A percentile compares a stretch with the other conserved stretches of the same genome.
Conservation (phyloP, 2,888 invertebrate genomes). For the Willowsia nigromaculata region DNA sequence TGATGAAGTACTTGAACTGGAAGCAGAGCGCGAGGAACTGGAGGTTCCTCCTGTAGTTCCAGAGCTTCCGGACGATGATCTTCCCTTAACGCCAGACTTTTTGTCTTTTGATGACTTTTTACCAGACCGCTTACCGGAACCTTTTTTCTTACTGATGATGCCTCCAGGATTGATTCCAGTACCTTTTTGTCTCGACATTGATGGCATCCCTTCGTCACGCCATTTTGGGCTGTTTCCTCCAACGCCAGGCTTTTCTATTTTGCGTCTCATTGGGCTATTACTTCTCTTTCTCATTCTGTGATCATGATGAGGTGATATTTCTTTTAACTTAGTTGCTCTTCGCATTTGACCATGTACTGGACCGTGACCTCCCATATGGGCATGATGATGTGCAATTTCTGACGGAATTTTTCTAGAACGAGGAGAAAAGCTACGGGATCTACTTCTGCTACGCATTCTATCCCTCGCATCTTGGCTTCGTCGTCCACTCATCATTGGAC, state of each 20-base stretch:
- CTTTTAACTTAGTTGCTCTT: constrained; percentile 34
- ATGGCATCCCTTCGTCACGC: constrained; percentile 22
- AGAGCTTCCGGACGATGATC: constrained; percentile 76
- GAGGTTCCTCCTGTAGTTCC: constrained; percentile 73
- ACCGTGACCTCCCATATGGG: constrained; percentile 46
- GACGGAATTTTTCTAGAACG: constrained; percentile 55
- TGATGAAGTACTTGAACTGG: constrained; percentile 71
- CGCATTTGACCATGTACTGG: constrained; percentile 23
- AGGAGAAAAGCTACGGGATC: constrained; percentile 72
- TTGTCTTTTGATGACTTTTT: constrained; percentile 56
- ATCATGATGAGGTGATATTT: constrained; percentile 54
- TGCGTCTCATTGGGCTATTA: constrained; percentile 53
- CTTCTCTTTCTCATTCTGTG: constrained; percentile 56
- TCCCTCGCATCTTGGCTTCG: constrained; percentile 58
- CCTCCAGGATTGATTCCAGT: not conserved
- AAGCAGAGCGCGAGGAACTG: constrained; percentile 69
- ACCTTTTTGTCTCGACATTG: constrained; percentile 42
- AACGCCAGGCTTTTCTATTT: constrained; percentile 28
- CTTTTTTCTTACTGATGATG: constrained; percentile 43
- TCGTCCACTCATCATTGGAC: constrained; percentile 36
- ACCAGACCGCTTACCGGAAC: constrained; percentile 34
- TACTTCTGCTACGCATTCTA: constrained; percentile 63
- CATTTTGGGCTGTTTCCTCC: constrained; percentile 45
- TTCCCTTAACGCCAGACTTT: constrained; percentile 63
- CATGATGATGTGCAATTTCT: constrained; percentile 49